Base-by-base conservation (phyloP, 2,797 vertebrate genomes). In the Rhynchotus rufescens region DNA sequence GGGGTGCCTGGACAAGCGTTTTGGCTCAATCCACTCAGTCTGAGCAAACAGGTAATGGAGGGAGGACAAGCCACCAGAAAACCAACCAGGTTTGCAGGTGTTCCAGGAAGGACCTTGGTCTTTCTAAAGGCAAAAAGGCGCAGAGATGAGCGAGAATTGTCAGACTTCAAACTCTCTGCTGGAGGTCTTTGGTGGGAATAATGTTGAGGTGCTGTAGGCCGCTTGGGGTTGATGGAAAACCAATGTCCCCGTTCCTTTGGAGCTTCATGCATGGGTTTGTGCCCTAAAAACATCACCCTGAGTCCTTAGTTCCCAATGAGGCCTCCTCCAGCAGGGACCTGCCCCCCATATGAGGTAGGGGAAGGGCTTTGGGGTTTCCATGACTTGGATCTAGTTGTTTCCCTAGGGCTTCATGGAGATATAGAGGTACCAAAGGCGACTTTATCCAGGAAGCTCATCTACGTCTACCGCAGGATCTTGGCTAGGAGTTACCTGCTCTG, bases 391-490 rank as follows among this genome's bases (percentile, higher is more conserved):
- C 9, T 20, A 7, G 15, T 15, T 21, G 40, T 71, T 79, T 79
- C 59, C 25, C 19, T 20, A 25, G 22, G 75, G 15, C 51, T 80
- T 66, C 14, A 9, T 16, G 42, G 20, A 16, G 36, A 52, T 71
- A 21, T 25, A 40, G 68, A 47, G 34, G 14, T 44, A 28, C 20
- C 57, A 80, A 71, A 52, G 25, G 52, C 76, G 25, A 80, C 14
- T 1, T 0, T 12, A 25, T 15, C 44, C 59, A 60, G 57, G 73
- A 79, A 62, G 45, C 19, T 66, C 69, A 62, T 57, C 40, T 54
- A 49, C 1, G 11, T 65, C 74, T 56, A 11, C 19, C 1, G 0
- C 52, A 9, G 2, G 26, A 22, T 72, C 57, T 32, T 10, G 36
- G n/a, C 17, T 44, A 61, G 25, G 67, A 74, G 57, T 45, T 62